A percentile compares a stretch with the other conserved stretches of the same genome.
These are phyloP conservation scores for Herminia tarsipennalis DNA, from an alignment of 2,888 invertebrate species.

Conservation along the genomic window DNA sequence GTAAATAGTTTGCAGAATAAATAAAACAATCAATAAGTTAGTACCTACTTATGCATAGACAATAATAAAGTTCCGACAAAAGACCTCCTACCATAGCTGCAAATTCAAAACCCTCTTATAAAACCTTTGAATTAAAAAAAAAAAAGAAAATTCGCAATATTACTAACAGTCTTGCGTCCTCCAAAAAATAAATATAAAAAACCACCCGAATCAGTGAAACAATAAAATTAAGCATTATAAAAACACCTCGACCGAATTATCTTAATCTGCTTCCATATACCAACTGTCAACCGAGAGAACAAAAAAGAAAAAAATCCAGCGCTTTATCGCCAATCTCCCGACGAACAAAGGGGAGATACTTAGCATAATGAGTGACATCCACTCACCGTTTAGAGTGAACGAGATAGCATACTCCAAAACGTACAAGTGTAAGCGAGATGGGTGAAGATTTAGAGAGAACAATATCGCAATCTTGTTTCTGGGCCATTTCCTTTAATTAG, in stretches of 20 bases:
- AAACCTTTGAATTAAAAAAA: no score
- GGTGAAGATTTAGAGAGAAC: constrained; percentile 69
- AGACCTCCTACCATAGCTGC: no score
- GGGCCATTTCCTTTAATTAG: constrained; percentile 86
- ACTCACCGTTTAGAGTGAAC: constrained; percentile 74
- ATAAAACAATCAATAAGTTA: no score
- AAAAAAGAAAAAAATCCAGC: constrained; percentile 52
- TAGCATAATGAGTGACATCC: constrained; percentile 85
- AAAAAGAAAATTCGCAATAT: not conserved
- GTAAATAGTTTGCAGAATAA: no score
- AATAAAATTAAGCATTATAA: constrained; percentile 69
- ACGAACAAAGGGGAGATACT: constrained; percentile 80
- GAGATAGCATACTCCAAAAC: constrained; percentile 44
- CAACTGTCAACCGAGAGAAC: constrained; percentile 79
- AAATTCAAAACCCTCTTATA: no score
- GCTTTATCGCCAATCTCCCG: constrained; percentile 71
- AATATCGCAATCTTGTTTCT: constrained; percentile 87
- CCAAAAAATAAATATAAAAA: constrained; percentile 24
- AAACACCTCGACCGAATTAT: constrained; percentile 73
- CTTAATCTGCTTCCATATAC: constrained; percentile 84
- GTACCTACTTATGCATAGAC: no score
- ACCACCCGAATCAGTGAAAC: constrained; percentile 52
- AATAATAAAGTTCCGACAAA: no score
- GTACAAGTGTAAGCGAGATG: constrained; percentile 45
- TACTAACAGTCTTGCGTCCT: constrained; percentile 5